Evolutionary conservation across 1,140 invertebrate genomes (phyloP), one percentile per base, ranked within the genome.

Genomic region (Neodiprion virginianus): DNA sequence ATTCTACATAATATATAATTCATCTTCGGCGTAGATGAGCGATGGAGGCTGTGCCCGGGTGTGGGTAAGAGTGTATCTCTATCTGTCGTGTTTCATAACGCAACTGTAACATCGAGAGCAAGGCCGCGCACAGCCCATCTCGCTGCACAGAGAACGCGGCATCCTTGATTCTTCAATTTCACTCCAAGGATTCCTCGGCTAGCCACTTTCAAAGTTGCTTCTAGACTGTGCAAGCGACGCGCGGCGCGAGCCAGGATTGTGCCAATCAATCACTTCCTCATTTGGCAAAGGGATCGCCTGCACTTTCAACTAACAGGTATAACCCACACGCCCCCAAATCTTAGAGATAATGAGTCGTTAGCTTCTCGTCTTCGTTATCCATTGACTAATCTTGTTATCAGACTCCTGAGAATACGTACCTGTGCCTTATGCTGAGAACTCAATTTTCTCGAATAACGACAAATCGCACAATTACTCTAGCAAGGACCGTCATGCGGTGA

Each of bases 161-260:
- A 61, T 61, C 53, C 53, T 61, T 61, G 53, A 61, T 61, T 61
- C 53, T 61, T 61, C 53, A 61, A 61, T 61, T 61, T 61, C 53
- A 61, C 53, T 61, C n/a, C 53, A 61, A 61, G 53, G 53, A 61
- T 61, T 61, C 53, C 53, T 61, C 0, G 5, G 28, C 28, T 1
- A 61, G 53, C 53, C 53, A 61, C 53, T 61, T 61, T 61, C 53
- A 17, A 61, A 61, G 53, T 14, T 61, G n/a, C 53, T 14, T 61
- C 11, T 12, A 61, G 53, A 61, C 53, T 61, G 28, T 40, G 28
- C 28, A 40, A 40, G 0, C 28, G 28, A 40, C 28, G 28, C 5
- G 28, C 28, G 53, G 53, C 53, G 11, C 11, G 11, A 61, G 53
- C 53, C 53, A 14, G 53, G 53, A 61, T 61, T 5, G 11, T 8